phyloP scores from a whole-genome alignment of 2,113 vertebrate genomes.

The Isichthys henryi region DNA sequence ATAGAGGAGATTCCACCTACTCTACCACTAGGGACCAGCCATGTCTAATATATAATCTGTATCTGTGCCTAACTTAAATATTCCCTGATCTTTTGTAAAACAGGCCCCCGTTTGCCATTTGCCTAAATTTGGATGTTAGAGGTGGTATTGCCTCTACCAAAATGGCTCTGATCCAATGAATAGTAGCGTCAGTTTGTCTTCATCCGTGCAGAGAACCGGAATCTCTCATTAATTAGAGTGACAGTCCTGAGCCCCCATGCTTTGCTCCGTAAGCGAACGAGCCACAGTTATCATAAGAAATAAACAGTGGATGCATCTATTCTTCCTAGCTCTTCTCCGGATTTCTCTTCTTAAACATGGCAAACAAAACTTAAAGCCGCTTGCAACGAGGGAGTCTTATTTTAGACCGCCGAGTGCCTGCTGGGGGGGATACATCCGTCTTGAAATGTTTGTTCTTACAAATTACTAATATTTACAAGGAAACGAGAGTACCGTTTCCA shows the following conservation, averaged over 20 bases:
- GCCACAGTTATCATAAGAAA: slow-evolving; percentile 7
- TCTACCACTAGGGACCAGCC: background rate
- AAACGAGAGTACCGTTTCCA: background rate
- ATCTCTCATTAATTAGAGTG: slow-evolving; percentile 24
- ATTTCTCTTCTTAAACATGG: background rate
- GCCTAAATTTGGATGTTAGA: background rate
- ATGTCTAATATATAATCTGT: background rate
- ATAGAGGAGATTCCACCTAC: background rate
- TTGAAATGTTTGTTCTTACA: slow-evolving; percentile 2
- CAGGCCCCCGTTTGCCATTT: background rate
- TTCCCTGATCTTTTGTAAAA: background rate
- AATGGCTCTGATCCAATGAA: slow-evolving; percentile 31
- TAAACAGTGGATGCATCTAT: background rate
- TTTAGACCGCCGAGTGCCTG: background rate
- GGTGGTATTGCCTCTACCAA: slow-evolving; percentile 16
- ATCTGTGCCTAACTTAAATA: background rate
- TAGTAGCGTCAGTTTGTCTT: slow-evolving; percentile 18
- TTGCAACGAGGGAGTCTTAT: background rate
- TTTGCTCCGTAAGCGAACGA: slow-evolving; percentile 5
- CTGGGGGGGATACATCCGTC: background rate
- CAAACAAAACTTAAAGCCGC: background rate
- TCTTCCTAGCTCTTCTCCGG: background rate
- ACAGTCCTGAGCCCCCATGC: background rate
- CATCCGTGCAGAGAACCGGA: slow-evolving; percentile 8
- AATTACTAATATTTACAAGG: slow-evolving; percentile 7